A percentile compares a stretch with the other conserved stretches of the same genome.
phyloP scores from a whole-genome alignment of 2,888 invertebrate species.

The Caenorhabditis sp. region DNA sequence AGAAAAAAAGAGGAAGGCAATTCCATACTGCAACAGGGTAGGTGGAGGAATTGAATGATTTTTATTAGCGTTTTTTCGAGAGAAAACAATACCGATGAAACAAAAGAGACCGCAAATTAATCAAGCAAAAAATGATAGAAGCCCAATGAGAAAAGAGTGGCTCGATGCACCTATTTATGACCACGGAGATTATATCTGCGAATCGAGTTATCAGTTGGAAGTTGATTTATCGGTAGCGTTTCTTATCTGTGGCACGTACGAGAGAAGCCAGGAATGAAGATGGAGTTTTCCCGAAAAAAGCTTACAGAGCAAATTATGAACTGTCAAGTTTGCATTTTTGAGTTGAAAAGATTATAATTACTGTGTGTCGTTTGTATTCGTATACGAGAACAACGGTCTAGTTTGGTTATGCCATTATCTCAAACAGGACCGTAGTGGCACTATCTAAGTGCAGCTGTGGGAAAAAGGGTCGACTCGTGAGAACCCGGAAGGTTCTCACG shows the following conservation, averaged over 20 bases:
- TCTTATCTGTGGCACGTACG: constrained; percentile 30
- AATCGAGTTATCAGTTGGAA: constrained; percentile 32
- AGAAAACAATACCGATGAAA: constrained; percentile 32
- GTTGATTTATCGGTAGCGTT: constrained; percentile 56
- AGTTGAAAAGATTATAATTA: not conserved
- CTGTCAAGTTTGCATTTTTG: constrained; percentile 25
- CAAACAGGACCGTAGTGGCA: too few relatives aligned
- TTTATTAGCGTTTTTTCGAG: not conserved
- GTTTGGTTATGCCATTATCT: too few relatives aligned
- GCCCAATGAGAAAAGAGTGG: not conserved
- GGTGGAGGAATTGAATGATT: constrained; percentile 4
- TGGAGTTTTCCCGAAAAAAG: not conserved
- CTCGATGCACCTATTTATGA: constrained; percentile 24
- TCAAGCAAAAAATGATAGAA: constrained; percentile 28
- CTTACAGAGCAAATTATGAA: constrained; percentile 45
- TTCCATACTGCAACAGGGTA: not conserved
- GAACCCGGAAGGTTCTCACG: too few relatives aligned
- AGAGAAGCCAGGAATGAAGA: not conserved
- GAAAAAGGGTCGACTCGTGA: too few relatives aligned
- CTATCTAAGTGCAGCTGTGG: too few relatives aligned
- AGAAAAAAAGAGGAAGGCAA: not conserved
- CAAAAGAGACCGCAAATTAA: constrained; percentile 44
- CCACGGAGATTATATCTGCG: constrained; percentile 11
- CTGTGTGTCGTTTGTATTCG: constrained; percentile 3
- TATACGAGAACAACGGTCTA: not conserved